Evolutionary conservation across 1,140 invertebrate genomes (phyloP), one percentile per base, ranked within the genome.

Genomic region (Uloborus diversus): DNA sequence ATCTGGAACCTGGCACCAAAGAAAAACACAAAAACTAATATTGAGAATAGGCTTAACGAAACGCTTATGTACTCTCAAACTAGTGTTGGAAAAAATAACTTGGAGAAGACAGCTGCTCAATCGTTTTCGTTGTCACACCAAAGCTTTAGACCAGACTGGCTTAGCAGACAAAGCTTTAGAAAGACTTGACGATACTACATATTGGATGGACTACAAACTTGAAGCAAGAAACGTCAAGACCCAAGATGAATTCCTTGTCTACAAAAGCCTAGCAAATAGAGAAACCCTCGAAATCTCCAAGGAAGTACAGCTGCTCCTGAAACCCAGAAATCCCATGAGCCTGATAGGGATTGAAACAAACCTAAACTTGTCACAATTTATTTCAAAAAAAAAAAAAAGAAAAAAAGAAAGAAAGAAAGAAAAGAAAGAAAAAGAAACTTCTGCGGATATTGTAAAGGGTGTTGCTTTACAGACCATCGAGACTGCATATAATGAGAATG

Each of bases 61-160:
- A 23, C 59, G 4, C 59, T 76, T 23, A 14, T 4, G 59, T 65
- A 0, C 49, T 76, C n/a, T 35, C 11, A 3, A 17, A 30, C 20
- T 64, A 47, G 73, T 25, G 69, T 61, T 14, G 27, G 2, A 37
- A 75, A 75, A 62, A 51, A 27, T 28, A 59, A 28, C 23, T 69
- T 53, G 28, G 47, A 53, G 20, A 69, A 53, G 17, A 53, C 27
- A 32, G 47, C 28, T 20, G 20, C 30, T 1, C 25, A 32, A 7
- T 25, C 27, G 32, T 53, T 69, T 33, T 69, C 47, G 0, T n/a
- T 53, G 27, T 53, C 32, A 33, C 47, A 69, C 4, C 42, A 69
- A 33, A 9, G 33, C 32, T 23, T 69, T 20, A 14, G 32, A 14
- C 30, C 17, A 3, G 0, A 47, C n/a, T 1, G 25, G 25, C 37